Evolutionary conservation across 2,888 invertebrate genomes (phyloP).

Genomic region (Dilophus febrilis): DNA sequence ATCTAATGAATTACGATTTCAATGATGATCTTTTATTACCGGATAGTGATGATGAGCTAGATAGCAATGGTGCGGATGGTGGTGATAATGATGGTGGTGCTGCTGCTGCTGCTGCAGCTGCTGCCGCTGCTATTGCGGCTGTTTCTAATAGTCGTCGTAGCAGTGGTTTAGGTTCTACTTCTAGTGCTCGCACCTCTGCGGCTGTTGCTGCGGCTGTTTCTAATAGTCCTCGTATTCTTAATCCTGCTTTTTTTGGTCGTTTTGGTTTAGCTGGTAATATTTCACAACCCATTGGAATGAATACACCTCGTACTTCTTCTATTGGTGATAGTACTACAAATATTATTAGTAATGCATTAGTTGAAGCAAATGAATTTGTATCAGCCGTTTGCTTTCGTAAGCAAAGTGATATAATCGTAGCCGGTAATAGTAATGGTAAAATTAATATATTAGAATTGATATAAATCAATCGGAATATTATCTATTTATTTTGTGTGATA

Average conservation of each 20-base stretch:
- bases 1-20: conserved; percentile 73
- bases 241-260: conserved; percentile 28
- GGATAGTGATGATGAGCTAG: conserved; percentile 55
- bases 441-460: conserved; percentile 74
- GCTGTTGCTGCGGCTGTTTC: no score
- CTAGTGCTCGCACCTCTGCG: no score
- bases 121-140: background rate
- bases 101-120: background rate
- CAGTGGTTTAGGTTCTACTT: no score
- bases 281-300: no score
- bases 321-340: background rate
- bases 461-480: no score
- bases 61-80: conserved; percentile 44
- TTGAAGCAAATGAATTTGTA: conserved; percentile 82
- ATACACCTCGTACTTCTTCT: background rate
- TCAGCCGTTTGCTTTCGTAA: conserved; percentile 90
- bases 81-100: background rate
- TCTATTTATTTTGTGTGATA: no score
- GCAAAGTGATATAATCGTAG: conserved; percentile 68
- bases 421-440: conserved; percentile 86
- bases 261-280: conserved; percentile 4
- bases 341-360: background rate
- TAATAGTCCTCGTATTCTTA: background rate
- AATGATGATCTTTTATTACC: no score
- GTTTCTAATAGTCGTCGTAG: no score